Conservation (phyloP, 2,113 vertebrate genomes). For the Cygnus buccinator region DNA sequence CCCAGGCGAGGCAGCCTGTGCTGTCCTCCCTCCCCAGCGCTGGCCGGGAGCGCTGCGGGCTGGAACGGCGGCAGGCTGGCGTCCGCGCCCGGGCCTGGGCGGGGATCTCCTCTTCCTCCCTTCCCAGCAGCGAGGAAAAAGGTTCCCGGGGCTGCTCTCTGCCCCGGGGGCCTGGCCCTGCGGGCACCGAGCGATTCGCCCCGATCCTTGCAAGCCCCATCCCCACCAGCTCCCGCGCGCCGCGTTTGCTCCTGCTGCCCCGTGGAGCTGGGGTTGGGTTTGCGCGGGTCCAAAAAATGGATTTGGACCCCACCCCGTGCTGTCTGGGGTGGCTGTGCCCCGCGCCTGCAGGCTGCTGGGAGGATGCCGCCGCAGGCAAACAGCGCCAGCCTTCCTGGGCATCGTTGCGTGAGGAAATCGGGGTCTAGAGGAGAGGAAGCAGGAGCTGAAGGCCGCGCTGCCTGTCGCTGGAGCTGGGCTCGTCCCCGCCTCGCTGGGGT, state of each 20-base stretch:
- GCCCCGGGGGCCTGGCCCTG: not conserved
- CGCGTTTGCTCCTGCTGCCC: too few species aligned
- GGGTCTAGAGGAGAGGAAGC: not conserved
- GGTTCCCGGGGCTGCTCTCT: not conserved
- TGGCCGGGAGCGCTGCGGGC: not conserved
- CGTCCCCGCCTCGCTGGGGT: not conserved
- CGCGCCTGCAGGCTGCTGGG: not conserved
- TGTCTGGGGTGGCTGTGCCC: not conserved
- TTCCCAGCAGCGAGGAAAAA: not conserved
- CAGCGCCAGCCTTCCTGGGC: not conserved
- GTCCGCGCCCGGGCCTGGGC: not conserved
- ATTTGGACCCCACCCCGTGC: not conserved
- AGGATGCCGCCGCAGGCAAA: not conserved
- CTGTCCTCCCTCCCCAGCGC: not conserved
- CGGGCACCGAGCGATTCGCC: too few species aligned
- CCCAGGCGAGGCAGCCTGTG: accelerated
- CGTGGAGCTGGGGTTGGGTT: too few species aligned
- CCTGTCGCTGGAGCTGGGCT: not conserved
- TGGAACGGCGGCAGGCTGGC: not conserved
- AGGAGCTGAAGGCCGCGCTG: not conserved
- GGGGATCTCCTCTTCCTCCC: not conserved
- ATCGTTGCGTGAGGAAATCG: not conserved
- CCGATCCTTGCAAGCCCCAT: too few species aligned
- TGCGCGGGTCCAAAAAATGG: not conserved
- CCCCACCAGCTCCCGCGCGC: too few species aligned